Conservation (phyloP, 2,797 vertebrate genomes). For the Micropoecilia bifurca region DNA sequence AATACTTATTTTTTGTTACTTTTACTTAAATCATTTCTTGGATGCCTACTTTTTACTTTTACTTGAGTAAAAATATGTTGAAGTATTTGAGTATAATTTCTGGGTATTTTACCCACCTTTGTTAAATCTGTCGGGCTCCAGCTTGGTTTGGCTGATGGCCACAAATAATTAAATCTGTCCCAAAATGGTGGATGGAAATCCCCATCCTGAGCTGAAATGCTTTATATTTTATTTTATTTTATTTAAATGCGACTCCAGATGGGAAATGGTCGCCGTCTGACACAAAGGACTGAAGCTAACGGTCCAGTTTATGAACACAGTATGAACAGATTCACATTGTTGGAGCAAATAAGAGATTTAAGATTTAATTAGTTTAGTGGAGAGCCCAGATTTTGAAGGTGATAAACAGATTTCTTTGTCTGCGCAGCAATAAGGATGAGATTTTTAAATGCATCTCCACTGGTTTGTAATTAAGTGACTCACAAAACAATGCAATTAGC, state of each 20-base stretch:
- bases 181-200: not conserved
- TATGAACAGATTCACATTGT: not conserved
- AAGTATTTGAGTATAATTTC: no score
- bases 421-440: not conserved
- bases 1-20: no score
- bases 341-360: not conserved
- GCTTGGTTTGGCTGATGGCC: not conserved
- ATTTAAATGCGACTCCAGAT: slow-evolving; percentile 1
- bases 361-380: not conserved
- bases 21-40: no score
- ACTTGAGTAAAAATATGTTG: no score
- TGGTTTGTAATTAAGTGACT: not conserved
- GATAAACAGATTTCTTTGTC: slow-evolving; percentile 6
- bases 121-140: not conserved
- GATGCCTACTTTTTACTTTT: no score
- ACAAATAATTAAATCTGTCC: not conserved
- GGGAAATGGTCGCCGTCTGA: not conserved
- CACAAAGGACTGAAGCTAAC: not conserved
- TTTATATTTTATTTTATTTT: no score
- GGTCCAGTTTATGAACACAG: not conserved
- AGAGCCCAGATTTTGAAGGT: not conserved
- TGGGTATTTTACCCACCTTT: no score
- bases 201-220: not conserved
- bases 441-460: not conserved
- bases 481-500: not conserved